phyloP scores from a whole-genome alignment of 2,113 vertebrate species.

The Sterna hirundo region DNA sequence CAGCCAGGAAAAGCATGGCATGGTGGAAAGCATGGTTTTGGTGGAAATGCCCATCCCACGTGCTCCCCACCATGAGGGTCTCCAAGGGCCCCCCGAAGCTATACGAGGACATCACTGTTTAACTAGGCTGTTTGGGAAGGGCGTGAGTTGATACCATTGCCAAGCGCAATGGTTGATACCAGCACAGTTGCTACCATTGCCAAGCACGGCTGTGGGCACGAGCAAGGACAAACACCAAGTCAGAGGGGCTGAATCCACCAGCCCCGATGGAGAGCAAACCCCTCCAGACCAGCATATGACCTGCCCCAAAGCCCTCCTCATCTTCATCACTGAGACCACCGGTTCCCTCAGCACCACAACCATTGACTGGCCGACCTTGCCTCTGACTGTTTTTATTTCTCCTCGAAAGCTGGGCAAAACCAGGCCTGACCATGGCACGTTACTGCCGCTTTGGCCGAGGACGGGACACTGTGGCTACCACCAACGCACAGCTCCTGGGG shows the following conservation, averaged over 20 bases:
- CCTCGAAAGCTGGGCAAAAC: neutral
- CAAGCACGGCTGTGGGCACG: fast-evolving
- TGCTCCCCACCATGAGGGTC: neutral
- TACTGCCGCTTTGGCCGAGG: neutral
- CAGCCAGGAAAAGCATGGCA: neutral
- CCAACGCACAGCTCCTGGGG: neutral
- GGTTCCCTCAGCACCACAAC: neutral
- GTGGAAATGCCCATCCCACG: neutral
- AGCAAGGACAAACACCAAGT: neutral
- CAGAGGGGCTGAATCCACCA: neutral
- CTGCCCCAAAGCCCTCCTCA: neutral
- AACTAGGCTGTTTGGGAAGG: neutral
- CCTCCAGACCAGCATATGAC: neutral
- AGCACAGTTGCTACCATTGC: fast-evolving
- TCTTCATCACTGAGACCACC: neutral
- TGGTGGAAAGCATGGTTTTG: neutral
- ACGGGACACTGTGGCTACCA: neutral
- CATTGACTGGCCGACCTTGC: neutral
- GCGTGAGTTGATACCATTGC: fast-evolving
- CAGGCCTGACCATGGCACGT: neutral
- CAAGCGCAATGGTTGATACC: neutral
- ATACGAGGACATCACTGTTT: neutral
- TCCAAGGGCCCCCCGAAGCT: neutral
- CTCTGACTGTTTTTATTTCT: neutral
- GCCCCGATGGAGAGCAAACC: neutral